phyloP scores from a whole-genome alignment of 2,113 vertebrate species.

The Sceloporus tristichus region DNA sequence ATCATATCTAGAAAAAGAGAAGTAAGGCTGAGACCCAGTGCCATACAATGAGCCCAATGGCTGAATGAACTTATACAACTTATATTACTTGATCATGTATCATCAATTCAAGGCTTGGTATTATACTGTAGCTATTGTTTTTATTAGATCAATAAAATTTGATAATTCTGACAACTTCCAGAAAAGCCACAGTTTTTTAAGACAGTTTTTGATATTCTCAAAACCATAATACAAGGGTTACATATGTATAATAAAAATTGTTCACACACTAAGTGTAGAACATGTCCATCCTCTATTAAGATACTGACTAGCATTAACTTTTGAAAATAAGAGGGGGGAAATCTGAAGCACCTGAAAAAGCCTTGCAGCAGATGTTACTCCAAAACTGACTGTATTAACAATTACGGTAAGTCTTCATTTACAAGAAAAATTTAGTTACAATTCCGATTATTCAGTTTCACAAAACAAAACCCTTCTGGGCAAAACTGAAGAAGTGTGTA shows the following conservation, averaged over 20 bases:
- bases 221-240: conserved; percentile 34
- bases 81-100: not conserved
- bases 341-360: conserved; percentile 48
- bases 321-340: conserved; percentile 35
- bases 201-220: conserved; percentile 42
- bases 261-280: too few species aligned
- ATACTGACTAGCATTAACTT: conserved; percentile 2
- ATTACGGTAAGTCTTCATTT: too few species aligned
- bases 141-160: conserved; percentile 46
- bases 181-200: conserved; percentile 33
- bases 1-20: not conserved
- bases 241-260: too few species aligned
- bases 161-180: conserved; percentile 49
- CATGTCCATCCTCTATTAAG: conserved; percentile 31
- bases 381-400: not conserved
- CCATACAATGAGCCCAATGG: not conserved
- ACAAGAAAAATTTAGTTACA: not conserved
- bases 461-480: conserved; percentile 1
- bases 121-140: not conserved
- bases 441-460: conserved; percentile 1
- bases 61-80: not conserved
- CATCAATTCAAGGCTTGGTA: not conserved
- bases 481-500: conserved; percentile 11
- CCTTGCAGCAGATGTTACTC: not conserved
- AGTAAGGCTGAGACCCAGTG: not conserved